Evolutionary conservation across 2,797 vertebrate species (phyloP), one percentile per base, ranked within the genome.

Genomic region (Cryptoblepharus egeriae): DNA sequence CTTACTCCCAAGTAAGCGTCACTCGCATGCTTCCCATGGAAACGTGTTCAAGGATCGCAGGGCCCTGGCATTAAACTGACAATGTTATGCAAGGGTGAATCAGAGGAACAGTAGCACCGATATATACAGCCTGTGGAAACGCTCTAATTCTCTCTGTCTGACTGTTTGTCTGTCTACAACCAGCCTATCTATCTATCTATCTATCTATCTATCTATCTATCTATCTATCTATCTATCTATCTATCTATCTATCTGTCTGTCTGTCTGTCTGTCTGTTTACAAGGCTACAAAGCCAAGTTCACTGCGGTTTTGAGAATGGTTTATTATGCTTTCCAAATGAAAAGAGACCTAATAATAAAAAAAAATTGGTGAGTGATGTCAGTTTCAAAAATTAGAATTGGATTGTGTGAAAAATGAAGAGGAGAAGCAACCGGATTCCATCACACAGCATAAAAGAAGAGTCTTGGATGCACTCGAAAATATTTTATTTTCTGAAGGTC

Each of bases 401-500:
- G 5, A 42, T 77, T 81, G 24, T 37, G 2, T 61, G 45, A 65
- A 28, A 75, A 61, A 20, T 2, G 55, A 69, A 65, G 8, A 30
- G 20, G 9, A 18, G 20, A 55, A n/a, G 39, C 24, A 5, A 11
- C 52, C 49, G 52, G 58, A 5, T 63, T 49, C 18, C n/a, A 4
- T n/a, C 13, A 52, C n/a, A 30, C n/a, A 37, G 37, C 55, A 3
- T 67, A 26, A 82, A 26, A 60, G 52, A 67, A 88, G 80, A 55
- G 74, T 55, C 72, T 6, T 71, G 39, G 57, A 69, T 69, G 70
- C 2, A 61, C 78, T 52, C 1, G 5, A 10, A 69, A 37, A 15
- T 16, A 52, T 61, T 91, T 91, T 84, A 88, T 89, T 92, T 45
- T 12, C 85, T 85, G 69, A 74, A 26, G 71, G 0, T 28, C 76